phyloP scores from a whole-genome alignment of 1,140 invertebrate genomes.

The Odontomachus brunneus region DNA sequence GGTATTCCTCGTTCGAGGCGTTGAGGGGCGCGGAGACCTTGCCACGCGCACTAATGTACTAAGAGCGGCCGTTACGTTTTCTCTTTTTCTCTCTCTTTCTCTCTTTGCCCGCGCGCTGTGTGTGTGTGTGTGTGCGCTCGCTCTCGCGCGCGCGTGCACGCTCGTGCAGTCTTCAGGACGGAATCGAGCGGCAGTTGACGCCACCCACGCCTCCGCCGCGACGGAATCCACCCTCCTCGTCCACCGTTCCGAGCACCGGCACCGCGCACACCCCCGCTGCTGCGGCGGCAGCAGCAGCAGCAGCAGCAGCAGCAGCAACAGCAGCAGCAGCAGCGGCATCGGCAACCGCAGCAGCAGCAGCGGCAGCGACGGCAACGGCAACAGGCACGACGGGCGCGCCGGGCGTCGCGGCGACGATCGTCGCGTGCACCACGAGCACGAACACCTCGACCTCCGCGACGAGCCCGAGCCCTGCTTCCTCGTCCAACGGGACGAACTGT shows the following conservation, averaged over 20 bases:
- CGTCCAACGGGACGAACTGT: constrained; percentile 79
- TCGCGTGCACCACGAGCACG: constrained; percentile 74
- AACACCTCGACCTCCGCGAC: constrained; percentile 78
- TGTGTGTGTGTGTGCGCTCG: constrained; percentile 58
- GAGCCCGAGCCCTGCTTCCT: constrained; percentile 80
- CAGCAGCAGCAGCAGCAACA: constrained; percentile 23
- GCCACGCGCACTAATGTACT: constrained; percentile 61
- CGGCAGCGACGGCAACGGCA: constrained; percentile 58
- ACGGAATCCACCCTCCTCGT: constrained; percentile 75
- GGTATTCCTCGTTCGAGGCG: constrained; percentile 32
- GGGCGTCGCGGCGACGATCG: constrained; percentile 72
- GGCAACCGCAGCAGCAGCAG: constrained; percentile 29
- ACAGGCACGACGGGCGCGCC: constrained; percentile 68
- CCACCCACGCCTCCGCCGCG: constrained; percentile 85
- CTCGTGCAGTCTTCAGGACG: constrained; percentile 85
- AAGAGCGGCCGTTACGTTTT: constrained; percentile 65
- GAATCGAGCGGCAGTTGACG: constrained; percentile 86
- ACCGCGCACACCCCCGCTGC: constrained; percentile 41
- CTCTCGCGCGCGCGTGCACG: constrained; percentile 53
- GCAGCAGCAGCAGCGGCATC: constrained; percentile 26
- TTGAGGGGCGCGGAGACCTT: constrained; percentile 33
- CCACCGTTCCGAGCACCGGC: constrained; percentile 63
- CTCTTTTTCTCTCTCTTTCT: constrained; percentile 55
- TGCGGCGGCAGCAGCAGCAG: constrained; percentile 37
- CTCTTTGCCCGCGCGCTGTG: constrained; percentile 22